Conservation (phyloP, 2,113 vertebrate species). For the Toxotes chatareus region DNA sequence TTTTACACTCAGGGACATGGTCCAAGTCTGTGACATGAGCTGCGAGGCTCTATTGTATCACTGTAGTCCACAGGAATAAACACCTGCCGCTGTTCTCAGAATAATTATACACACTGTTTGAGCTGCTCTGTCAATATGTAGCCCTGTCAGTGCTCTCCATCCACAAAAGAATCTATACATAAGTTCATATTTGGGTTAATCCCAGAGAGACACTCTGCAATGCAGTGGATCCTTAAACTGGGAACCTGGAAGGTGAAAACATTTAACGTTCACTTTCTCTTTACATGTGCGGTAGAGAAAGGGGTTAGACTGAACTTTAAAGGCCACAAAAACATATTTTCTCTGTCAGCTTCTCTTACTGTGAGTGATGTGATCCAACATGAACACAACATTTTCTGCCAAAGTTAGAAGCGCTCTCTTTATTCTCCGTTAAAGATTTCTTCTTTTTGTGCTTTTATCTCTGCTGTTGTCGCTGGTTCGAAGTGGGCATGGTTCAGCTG, state of each 20-base stretch:
- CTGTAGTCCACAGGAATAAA: constrained; percentile 56
- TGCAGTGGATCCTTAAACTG: background rate
- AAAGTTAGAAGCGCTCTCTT: too few relatives aligned
- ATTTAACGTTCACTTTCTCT: background rate
- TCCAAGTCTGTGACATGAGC: constrained; percentile 65
- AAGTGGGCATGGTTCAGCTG: too few relatives aligned
- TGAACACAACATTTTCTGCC: too few relatives aligned
- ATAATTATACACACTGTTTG: constrained; percentile 61
- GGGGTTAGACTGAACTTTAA: too few relatives aligned
- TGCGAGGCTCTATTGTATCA: constrained; percentile 64
- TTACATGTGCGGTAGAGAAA: too few relatives aligned
- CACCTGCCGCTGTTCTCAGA: constrained; percentile 77
- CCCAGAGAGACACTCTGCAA: background rate
- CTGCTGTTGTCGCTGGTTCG: too few relatives aligned
- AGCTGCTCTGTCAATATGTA: constrained; percentile 8
- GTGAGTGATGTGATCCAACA: too few relatives aligned
- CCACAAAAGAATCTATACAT: background rate
- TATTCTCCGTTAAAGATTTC: too few relatives aligned
- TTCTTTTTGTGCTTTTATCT: too few relatives aligned
- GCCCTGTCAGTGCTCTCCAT: background rate
- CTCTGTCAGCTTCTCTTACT: background rate
- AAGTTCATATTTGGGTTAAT: background rate
- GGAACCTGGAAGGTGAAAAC: background rate
- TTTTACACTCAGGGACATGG: constrained; percentile 64
- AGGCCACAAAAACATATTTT: background rate